Conservation (phyloP, 2,113 vertebrate genomes). For the Rissa tridactyla region DNA sequence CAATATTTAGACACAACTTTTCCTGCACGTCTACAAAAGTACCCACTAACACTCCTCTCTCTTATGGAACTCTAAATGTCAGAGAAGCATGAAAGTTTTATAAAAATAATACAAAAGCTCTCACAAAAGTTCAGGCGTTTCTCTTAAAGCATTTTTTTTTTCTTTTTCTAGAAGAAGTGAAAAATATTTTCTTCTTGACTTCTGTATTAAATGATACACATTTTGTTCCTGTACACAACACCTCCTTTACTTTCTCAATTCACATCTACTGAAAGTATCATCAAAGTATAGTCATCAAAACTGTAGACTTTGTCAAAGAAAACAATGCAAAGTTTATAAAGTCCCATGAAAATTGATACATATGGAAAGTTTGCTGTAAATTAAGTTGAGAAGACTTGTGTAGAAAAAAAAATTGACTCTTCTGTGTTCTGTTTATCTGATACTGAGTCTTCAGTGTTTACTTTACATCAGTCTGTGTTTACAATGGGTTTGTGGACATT, state of each 20-base stretch:
- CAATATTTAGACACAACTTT: background rate
- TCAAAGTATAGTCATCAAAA: background rate
- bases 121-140: background rate
- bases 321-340: background rate
- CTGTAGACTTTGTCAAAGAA: background rate
- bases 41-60: fast-evolving
- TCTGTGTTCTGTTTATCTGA: background rate
- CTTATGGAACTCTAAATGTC: background rate
- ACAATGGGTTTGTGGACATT: slow-evolving; percentile 21
- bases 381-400: background rate
- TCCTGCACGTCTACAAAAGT: background rate
- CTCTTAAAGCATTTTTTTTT: background rate
- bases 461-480: slow-evolving; percentile 42
- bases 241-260: background rate
- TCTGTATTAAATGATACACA: background rate
- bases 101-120: background rate
- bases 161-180: background rate
- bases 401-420: background rate
- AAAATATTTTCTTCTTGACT: background rate
- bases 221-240: background rate
- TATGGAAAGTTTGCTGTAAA: background rate
- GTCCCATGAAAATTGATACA: background rate
- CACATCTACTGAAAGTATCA: background rate
- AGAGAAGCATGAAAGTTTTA: background rate
- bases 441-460: slow-evolving; percentile 25